Conservation (phyloP, 2,888 invertebrate species). For the Icerya purchasi region DNA sequence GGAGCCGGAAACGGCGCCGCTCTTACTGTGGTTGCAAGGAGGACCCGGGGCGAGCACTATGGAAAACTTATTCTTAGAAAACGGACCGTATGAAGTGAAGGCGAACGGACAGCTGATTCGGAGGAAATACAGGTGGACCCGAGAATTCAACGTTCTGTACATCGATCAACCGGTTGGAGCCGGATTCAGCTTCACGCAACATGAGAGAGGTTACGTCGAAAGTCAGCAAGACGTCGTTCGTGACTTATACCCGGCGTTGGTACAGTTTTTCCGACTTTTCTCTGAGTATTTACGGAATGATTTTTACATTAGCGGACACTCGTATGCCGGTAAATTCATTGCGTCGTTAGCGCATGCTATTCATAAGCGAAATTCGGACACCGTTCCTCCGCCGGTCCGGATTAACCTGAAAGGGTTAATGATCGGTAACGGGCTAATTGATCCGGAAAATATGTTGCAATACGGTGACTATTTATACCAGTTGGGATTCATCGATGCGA, state of each 20-base stretch:
- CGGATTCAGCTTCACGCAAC: too few relatives aligned
- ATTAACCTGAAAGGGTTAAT: slow-evolving; percentile 28
- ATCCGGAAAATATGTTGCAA: slow-evolving; percentile 51
- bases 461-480: too few relatives aligned
- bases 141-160: too few relatives aligned
- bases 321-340: slow-evolving; percentile 30
- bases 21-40: slow-evolving; percentile 65
- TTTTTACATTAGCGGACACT: too few relatives aligned
- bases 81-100: slow-evolving; percentile 37
- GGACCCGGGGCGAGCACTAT: slow-evolving; percentile 64
- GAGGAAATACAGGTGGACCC: slow-evolving; percentile 29
- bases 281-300: too few relatives aligned
- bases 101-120: too few relatives aligned
- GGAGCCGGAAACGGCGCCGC: too few relatives aligned
- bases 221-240: too few relatives aligned
- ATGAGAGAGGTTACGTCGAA: too few relatives aligned
- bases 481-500: slow-evolving; percentile 62
- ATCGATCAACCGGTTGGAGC: too few relatives aligned
- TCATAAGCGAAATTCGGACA: slow-evolving; percentile 28
- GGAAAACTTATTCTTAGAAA: slow-evolving; percentile 59
- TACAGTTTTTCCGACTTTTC: too few relatives aligned
- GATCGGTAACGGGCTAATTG: slow-evolving; percentile 61
- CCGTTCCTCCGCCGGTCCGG: slow-evolving; percentile 8
- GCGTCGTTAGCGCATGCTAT: slow-evolving; percentile 57
- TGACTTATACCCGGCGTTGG: too few relatives aligned